Percentiles rank a stretch among this genome's conserved stretches.
Evolutionary conservation across 1,140 invertebrate species (phyloP).

Genomic region (Vanessa atalanta): DNA sequence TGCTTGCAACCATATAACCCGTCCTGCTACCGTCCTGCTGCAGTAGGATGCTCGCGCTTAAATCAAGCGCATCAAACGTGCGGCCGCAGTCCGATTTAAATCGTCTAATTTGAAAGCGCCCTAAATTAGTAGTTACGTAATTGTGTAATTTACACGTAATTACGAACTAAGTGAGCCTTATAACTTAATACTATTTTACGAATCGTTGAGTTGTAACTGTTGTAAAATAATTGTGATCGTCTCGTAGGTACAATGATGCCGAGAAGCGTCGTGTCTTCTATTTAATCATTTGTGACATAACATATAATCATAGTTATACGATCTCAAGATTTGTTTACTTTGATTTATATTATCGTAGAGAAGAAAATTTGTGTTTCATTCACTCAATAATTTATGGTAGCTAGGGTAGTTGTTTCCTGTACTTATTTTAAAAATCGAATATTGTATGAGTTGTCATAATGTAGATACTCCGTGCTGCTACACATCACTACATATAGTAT

Average conservation of each 20-base stretch:
- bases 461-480: not conserved
- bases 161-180: slow-evolving; percentile 30
- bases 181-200: slow-evolving; percentile 31
- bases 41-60: too few species aligned
- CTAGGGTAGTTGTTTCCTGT: not conserved
- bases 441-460: too few species aligned
- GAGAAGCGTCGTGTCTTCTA: slow-evolving; percentile 4
- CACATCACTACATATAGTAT: not conserved
- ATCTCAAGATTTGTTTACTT: slow-evolving; percentile 22
- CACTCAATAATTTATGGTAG: not conserved
- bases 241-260: slow-evolving; percentile 24
- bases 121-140: slow-evolving; percentile 9
- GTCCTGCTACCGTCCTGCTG: too few species aligned
- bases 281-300: slow-evolving; percentile 4
- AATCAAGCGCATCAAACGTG: too few species aligned
- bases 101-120: too few species aligned
- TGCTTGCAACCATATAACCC: too few species aligned
- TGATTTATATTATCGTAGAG: not conserved
- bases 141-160: slow-evolving; percentile 19
- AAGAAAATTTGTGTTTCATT: not conserved
- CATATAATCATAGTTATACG: slow-evolving; percentile 21
- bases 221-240: slow-evolving; percentile 19
- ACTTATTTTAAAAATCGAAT: too few species aligned
- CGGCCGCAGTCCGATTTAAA: too few species aligned
- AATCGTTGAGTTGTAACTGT: slow-evolving; percentile 27